Conservation (phyloP, 2,113 vertebrate genomes). For the Leiothrix lutea region DNA sequence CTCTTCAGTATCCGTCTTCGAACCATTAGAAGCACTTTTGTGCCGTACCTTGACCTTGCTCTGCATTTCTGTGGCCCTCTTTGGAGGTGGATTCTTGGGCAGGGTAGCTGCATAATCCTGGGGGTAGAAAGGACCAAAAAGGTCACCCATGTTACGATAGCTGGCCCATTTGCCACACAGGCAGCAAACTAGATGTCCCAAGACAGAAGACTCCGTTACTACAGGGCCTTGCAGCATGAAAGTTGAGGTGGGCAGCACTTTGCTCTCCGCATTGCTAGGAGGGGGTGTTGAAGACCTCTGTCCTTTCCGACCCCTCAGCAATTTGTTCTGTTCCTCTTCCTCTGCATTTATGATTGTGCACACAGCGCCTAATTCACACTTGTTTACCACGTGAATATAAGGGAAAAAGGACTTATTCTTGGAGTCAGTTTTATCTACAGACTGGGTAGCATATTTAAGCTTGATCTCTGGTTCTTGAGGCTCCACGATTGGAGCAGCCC, state of each 20-base stretch:
- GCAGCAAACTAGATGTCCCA: constrained; percentile 92
- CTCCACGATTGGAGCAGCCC: constrained; percentile 74
- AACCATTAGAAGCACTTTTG: constrained; percentile 81
- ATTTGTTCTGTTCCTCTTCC: constrained; percentile 87
- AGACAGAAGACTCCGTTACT: constrained; percentile 87
- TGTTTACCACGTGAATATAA: constrained; percentile 96
- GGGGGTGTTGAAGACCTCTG: constrained; percentile 79
- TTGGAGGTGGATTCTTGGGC: constrained; percentile 91
- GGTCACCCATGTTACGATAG: constrained; percentile 96
- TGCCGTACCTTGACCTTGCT: constrained; percentile 81
- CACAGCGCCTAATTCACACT: constrained; percentile 89
- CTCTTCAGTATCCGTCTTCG: constrained; percentile 77
- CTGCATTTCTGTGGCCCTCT: constrained; percentile 76
- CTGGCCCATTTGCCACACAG: constrained; percentile 98
- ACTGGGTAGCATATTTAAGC: constrained; percentile 77
- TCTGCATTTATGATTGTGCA: constrained; percentile 96
- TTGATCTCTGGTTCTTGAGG: constrained; percentile 84
- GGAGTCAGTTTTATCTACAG: constrained; percentile 78
- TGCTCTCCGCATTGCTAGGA: constrained; percentile 79
- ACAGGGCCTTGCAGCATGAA: constrained; percentile 91
- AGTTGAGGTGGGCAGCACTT: constrained; percentile 88
- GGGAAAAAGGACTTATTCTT: constrained; percentile 87
- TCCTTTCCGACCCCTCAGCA: constrained; percentile 77
- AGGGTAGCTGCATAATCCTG: constrained; percentile 92
- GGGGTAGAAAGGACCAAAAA: constrained; percentile 97